These are phyloP conservation scores for Indicator indicator DNA, from an alignment of 2,113 vertebrate species.

Conservation along the genomic window DNA sequence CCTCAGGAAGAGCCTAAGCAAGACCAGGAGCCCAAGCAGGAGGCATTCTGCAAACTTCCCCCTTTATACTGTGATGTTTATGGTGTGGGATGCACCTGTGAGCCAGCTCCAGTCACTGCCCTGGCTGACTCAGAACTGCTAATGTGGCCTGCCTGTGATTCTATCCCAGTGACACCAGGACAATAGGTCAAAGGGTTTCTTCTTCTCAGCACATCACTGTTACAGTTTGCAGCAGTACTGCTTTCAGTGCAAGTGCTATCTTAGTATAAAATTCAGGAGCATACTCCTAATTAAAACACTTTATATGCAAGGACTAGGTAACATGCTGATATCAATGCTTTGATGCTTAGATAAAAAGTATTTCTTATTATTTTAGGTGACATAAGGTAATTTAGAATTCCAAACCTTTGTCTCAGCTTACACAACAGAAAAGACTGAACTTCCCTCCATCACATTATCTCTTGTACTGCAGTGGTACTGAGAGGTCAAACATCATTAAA, in stretches of 20 bases:
- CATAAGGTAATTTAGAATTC: neutral
- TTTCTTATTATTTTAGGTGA: neutral
- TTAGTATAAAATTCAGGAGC: neutral
- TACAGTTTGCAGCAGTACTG: neutral
- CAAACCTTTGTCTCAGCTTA: neutral
- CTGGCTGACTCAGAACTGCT: neutral
- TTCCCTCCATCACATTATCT: neutral
- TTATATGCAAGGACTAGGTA: neutral
- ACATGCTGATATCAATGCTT: neutral
- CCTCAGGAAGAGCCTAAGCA: neutral
- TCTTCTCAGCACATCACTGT: neutral
- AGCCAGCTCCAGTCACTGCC: neutral
- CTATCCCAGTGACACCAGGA: neutral
- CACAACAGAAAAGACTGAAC: neutral
- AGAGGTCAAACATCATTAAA: neutral
- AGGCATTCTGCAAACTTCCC: neutral
- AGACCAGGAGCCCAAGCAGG: neutral
- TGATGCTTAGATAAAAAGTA: neutral
- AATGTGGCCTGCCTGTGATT: neutral
- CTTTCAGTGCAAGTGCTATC: neutral
- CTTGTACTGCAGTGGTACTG: neutral
- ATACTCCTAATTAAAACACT: neutral
- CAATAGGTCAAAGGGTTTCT: neutral
- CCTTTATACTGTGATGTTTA: neutral
- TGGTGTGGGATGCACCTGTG: neutral